phyloP scores from a whole-genome alignment of 2,797 vertebrate genomes.

The Apogon talboti region DNA sequence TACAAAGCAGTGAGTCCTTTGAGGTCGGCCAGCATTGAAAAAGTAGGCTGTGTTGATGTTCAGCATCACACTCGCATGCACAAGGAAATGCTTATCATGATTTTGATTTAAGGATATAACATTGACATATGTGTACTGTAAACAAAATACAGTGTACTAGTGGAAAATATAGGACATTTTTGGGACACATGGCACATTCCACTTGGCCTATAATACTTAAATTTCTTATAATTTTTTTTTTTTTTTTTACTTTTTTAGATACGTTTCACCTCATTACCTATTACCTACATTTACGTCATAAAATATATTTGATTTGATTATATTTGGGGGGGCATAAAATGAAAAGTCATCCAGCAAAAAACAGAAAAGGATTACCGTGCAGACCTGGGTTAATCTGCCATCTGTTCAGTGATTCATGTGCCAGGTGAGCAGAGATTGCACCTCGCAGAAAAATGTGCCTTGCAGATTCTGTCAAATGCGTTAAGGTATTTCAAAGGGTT shows the following conservation, averaged over 20 bases:
- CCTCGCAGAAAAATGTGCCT: conserved; percentile 41
- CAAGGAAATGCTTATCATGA: conserved; percentile 41
- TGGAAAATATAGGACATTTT: conserved; percentile 44
- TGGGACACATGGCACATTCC: conserved; percentile 25
- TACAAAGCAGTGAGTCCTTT: conserved; percentile 18
- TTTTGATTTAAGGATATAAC: conserved; percentile 29
- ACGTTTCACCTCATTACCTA: conserved; percentile 37
- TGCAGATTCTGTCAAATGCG: conserved; percentile 38
- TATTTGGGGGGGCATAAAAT: conserved; percentile 37
- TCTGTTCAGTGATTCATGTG: conserved; percentile 45
- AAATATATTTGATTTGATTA: conserved; percentile 42
- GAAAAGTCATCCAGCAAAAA: conserved; percentile 33
- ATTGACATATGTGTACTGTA: conserved; percentile 50
- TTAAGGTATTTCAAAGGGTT: conserved; percentile 21
- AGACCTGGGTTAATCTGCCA: conserved; percentile 35
- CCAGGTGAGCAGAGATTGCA: conserved; percentile 32
- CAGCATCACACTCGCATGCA: conserved; percentile 66
- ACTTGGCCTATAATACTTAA: conserved; percentile 37
- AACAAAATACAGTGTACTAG: conserved; percentile 57
- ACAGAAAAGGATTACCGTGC: conserved; percentile 24
- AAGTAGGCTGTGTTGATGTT: conserved; percentile 33
- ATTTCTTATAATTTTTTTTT: conserved; percentile 54
- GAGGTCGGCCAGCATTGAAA: conserved; percentile 16
- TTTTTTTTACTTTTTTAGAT: conserved; percentile 41
- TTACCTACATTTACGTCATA: conserved; percentile 21